phyloP scores from a whole-genome alignment of 92 coral and sea anemone genomes.

The Isaurus tuberculatus region DNA sequence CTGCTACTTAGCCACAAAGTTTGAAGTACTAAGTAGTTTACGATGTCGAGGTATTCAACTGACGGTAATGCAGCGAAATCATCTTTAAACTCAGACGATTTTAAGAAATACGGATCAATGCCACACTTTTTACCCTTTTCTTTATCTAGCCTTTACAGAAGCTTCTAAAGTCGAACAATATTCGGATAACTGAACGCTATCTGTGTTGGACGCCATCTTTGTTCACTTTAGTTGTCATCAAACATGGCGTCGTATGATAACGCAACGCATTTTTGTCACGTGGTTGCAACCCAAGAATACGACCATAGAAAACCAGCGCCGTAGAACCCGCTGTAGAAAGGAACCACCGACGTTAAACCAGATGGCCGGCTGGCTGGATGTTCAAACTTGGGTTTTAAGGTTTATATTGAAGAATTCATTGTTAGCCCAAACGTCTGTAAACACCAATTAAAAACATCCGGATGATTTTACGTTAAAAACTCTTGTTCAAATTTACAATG shows the following conservation, averaged over 20 bases:
- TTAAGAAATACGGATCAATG: slow-evolving; percentile 57
- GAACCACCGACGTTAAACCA: too few relatives aligned
- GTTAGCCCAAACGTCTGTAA: too few relatives aligned
- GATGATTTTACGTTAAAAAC: too few relatives aligned
- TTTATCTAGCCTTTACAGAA: slow-evolving; percentile 47
- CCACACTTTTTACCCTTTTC: slow-evolving; percentile 63
- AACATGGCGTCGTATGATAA: slow-evolving; percentile 64
- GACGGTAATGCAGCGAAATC: slow-evolving; percentile 53
- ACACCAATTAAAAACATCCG: too few relatives aligned
- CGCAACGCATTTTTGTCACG: slow-evolving; percentile 53
- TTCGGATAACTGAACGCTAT: background rate
- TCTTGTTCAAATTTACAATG: too few relatives aligned
- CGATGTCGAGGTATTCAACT: slow-evolving; percentile 70
- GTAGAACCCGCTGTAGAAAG: too few relatives aligned
- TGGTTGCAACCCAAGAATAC: slow-evolving; percentile 71
- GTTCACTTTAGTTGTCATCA: slow-evolving; percentile 38
- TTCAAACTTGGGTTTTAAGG: too few relatives aligned
- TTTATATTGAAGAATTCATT: too few relatives aligned
- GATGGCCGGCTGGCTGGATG: too few relatives aligned
- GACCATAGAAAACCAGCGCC: too few relatives aligned
- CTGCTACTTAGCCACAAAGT: slow-evolving; percentile 55
- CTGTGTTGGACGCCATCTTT: slow-evolving; percentile 2
- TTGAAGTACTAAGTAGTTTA: slow-evolving; percentile 65
- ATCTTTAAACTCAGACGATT: slow-evolving; percentile 49
- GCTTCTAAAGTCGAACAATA: slow-evolving; percentile 28